These are phyloP conservation scores for Ceratotherium simum DNA, from an alignment of 2,113 vertebrate genomes.

Conservation along the genomic window DNA sequence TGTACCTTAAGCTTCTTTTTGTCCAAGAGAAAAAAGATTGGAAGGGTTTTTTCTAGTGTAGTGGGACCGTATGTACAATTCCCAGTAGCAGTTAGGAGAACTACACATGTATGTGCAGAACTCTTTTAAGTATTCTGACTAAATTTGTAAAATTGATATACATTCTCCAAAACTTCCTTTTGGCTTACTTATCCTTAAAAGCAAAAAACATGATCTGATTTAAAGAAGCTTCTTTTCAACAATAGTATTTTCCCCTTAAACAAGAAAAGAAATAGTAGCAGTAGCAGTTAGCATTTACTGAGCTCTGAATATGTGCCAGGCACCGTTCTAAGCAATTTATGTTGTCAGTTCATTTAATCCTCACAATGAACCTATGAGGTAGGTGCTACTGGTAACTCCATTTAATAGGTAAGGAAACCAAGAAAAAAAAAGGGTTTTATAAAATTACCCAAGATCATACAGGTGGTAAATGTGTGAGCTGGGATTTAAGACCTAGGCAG, in stretches of 20 bases:
- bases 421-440: background rate
- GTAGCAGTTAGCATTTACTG: background rate
- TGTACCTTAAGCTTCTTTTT: background rate
- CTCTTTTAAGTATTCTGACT: background rate
- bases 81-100: background rate
- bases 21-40: background rate
- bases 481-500: background rate
- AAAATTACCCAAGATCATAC: background rate
- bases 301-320: background rate
- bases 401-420: background rate
- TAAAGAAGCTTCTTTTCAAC: slow-evolving; percentile 41
- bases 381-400: background rate
- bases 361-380: background rate
- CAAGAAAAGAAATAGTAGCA: background rate
- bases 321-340: background rate
- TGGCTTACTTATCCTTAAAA: slow-evolving; percentile 43
- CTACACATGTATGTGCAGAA: background rate
- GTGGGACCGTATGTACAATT: background rate
- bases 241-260: background rate
- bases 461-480: background rate
- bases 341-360: background rate
- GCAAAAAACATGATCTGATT: background rate
- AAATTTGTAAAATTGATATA: slow-evolving; percentile 5
- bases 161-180: slow-evolving; percentile 17
- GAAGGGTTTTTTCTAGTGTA: background rate